phyloP scores from a whole-genome alignment of 2,113 vertebrate species.

The Laterallus jamaicensis region DNA sequence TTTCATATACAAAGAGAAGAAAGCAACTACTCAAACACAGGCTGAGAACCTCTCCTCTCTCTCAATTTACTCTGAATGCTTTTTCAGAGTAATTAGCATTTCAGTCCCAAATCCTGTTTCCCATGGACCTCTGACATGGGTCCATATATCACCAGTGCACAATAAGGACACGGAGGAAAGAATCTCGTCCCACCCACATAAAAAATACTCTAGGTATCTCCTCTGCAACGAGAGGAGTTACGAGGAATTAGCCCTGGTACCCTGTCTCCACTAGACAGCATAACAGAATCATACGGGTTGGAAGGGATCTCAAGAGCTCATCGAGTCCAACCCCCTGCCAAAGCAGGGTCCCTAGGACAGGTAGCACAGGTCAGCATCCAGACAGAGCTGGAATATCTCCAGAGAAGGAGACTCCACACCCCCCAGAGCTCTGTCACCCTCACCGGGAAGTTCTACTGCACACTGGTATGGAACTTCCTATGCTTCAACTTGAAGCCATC shows the following conservation, averaged over 20 bases:
- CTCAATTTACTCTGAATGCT: background rate
- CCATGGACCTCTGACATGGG: background rate
- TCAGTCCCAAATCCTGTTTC: background rate
- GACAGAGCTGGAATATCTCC: too few species aligned
- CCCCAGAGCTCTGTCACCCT: too few species aligned
- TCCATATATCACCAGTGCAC: accelerated
- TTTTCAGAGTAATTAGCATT: background rate
- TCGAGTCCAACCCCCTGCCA: too few species aligned
- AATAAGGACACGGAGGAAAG: background rate
- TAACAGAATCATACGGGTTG: too few species aligned
- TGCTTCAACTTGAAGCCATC: too few species aligned
- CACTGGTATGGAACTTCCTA: too few species aligned
- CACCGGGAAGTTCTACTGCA: too few species aligned
- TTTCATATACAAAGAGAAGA: background rate
- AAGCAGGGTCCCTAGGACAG: too few species aligned
- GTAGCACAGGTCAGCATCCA: too few species aligned
- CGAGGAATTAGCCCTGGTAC: background rate
- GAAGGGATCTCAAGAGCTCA: too few species aligned
- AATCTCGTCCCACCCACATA: background rate
- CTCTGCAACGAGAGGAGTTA: background rate
- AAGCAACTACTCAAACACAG: background rate
- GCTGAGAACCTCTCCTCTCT: background rate
- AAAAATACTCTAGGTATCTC: background rate
- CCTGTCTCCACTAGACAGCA: background rate
- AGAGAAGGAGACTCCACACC: too few species aligned